Evolutionary conservation across 2,797 vertebrate genomes (phyloP), one percentile per base, ranked within the genome.

Genomic region (Schizopygopsis malacanthus): DNA sequence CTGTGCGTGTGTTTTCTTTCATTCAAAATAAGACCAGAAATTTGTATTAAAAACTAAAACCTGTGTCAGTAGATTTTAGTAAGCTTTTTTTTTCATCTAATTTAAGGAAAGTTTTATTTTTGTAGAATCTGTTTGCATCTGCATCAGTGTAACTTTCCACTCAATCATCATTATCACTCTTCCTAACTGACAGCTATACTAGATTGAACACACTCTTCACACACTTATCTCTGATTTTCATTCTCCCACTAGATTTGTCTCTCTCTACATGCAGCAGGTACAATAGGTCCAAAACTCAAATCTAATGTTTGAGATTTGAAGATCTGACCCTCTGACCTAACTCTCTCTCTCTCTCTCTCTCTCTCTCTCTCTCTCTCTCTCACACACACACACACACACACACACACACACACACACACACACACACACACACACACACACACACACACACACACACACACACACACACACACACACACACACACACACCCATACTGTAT

Each of bases 281-380:
- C 73, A 77, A 77, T 77, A 76, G 82, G 59, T 83, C 82, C 83
- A 85, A 72, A 85, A 80, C 77, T 39, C 52, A 77, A 85, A 85
- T 80, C 52, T 45, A 70, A 71, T 72, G 65, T 79, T 79, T 61
- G 84, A 73, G 69, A 65, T 88, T 83, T 84, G 54, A 88, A 86
- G 77, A 86, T 59, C 61, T 86, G 43, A 71, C 84, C 79, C 75
- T 69, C 43, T 84, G 77, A 61, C 76, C 84, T 59, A 6, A 79
- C 33, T 61, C 67, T 0, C 28, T 37, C 61, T 28, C n/a, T 9
- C 20, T 56, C 54, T 22, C 54, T 2, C 18, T 15, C 10, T 61
- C 33, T 37, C 6, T 59, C 47, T 18, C 4, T 16, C 28, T 33
- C 28, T 2, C 28, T 33, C 28, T 33, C 28, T 33, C 28, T 33